A percentile compares a stretch with the other conserved stretches of the same genome.
Evolutionary conservation across 2,888 invertebrate species (phyloP).

Genomic region (Hypselothyrea guttata): DNA sequence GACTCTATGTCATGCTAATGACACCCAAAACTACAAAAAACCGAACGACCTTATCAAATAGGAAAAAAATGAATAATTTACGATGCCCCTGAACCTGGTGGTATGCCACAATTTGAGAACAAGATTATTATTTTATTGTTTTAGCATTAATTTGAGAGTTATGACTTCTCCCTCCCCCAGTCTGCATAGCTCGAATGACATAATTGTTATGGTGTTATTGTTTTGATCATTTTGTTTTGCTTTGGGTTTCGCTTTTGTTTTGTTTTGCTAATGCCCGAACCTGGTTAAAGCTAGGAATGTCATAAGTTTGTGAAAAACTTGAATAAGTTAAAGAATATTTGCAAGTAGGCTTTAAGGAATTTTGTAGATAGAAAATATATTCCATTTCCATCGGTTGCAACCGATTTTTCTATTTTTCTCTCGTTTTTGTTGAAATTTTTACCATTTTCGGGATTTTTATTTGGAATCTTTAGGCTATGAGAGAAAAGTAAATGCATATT

Average conservation of each 20-base stretch:
- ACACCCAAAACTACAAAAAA: slow-evolving; percentile 26
- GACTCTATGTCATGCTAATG: slow-evolving; percentile 55
- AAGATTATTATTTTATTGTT: slow-evolving; percentile 36
- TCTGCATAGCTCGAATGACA: slow-evolving; percentile 54
- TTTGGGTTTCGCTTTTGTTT: slow-evolving; percentile 2
- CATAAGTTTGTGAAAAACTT: too few species aligned
- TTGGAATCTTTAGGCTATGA: too few species aligned
- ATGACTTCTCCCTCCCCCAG: neutral
- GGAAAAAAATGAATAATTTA: slow-evolving; percentile 19
- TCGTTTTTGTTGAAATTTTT: too few species aligned
- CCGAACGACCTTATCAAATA: slow-evolving; percentile 35
- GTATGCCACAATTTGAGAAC: slow-evolving; percentile 38
- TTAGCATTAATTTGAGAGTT: slow-evolving; percentile 26
- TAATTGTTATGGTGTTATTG: slow-evolving; percentile 51
- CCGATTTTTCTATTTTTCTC: too few species aligned
- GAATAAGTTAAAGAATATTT: too few species aligned
- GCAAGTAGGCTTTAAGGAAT: too few species aligned
- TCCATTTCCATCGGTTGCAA: too few species aligned
- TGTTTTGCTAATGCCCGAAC: too few species aligned
- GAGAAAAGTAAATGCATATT: too few species aligned
- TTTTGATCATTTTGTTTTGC: neutral
- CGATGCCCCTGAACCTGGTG: slow-evolving; percentile 58
- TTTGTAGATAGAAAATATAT: too few species aligned
- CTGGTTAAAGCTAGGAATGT: too few species aligned
- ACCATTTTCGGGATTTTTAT: too few species aligned